Percentiles rank a stretch among this genome's conserved stretches.
These are phyloP conservation scores for Ornithoptera priamus DNA, from an alignment of 2,888 invertebrate genomes.

Conservation along the genomic window DNA sequence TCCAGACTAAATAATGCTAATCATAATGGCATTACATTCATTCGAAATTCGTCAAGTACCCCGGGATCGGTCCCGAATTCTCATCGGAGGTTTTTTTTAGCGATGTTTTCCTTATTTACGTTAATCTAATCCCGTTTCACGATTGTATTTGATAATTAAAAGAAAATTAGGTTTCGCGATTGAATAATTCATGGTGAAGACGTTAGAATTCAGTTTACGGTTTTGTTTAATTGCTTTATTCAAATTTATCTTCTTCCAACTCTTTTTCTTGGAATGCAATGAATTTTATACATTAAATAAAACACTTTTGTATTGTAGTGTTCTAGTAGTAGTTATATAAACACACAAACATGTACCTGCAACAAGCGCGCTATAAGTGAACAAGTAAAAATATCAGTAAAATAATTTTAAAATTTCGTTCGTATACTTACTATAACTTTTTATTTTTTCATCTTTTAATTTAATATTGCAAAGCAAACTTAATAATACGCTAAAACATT, in stretches of 20 bases:
- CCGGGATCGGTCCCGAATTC: conserved; percentile 56
- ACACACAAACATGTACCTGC: too few species aligned
- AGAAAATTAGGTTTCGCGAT: conserved; percentile 45
- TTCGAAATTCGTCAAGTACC: conserved; percentile 76
- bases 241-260: not conserved
- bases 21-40: conserved; percentile 79
- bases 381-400: too few species aligned
- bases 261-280: not conserved
- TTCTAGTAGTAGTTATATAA: too few species aligned
- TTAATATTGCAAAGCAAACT: too few species aligned
- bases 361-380: too few species aligned
- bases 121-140: conserved; percentile 57
- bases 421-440: too few species aligned
- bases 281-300: not conserved
- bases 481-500: too few species aligned
- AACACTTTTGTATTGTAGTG: not conserved
- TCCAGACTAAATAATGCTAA: conserved; percentile 74
- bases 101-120: conserved; percentile 62
- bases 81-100: conserved; percentile 49
- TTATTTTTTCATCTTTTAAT: too few species aligned
- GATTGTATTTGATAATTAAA: conserved; percentile 49
- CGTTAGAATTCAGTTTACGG: conserved; percentile 2
- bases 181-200: conserved; percentile 35
- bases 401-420: too few species aligned
- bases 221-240: conserved; percentile 7